These are phyloP conservation scores for Formica aserva DNA, from an alignment of 2,888 invertebrate species.

Conservation along the genomic window DNA sequence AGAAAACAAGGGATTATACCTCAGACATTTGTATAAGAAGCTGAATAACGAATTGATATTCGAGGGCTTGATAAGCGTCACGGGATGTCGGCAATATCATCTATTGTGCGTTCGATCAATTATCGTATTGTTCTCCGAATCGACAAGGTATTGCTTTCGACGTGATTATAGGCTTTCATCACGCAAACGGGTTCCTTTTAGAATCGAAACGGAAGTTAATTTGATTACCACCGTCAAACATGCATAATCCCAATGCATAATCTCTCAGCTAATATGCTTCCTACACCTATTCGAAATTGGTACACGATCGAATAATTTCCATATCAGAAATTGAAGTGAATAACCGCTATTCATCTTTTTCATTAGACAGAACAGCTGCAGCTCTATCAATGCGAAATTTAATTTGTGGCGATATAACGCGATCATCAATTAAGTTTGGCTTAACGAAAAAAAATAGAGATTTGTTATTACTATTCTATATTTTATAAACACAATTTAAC, in stretches of 20 bases:
- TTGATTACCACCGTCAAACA: constrained; percentile 40
- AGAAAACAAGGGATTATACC: constrained; percentile 51
- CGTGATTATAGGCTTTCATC: constrained; percentile 39
- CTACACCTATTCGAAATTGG: constrained; percentile 34
- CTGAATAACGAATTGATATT: constrained; percentile 52
- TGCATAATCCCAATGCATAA: constrained; percentile 46
- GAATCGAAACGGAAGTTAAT: constrained; percentile 49
- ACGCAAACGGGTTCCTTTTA: constrained; percentile 48
- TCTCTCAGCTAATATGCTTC: constrained; percentile 37
- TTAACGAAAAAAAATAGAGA: no score
- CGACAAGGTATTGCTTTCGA: constrained; percentile 50
- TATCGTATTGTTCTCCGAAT: constrained; percentile 49
- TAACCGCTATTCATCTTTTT: constrained; percentile 7
- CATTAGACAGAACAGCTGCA: background rate
- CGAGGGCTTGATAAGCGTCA: constrained; percentile 34
- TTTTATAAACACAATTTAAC: no score
- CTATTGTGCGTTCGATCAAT: constrained; percentile 47
- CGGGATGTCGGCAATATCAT: constrained; percentile 17
- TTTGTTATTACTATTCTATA: no score
- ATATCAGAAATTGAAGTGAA: constrained; percentile 35
- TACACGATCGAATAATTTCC: constrained; percentile 18
- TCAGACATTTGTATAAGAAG: constrained; percentile 43
- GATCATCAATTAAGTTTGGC: no score
- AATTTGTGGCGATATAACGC: no score
- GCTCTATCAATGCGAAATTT: background rate